These are phyloP conservation scores for Synanthedon myopaeformis DNA, from an alignment of 2,888 invertebrate genomes.

Conservation along the genomic window DNA sequence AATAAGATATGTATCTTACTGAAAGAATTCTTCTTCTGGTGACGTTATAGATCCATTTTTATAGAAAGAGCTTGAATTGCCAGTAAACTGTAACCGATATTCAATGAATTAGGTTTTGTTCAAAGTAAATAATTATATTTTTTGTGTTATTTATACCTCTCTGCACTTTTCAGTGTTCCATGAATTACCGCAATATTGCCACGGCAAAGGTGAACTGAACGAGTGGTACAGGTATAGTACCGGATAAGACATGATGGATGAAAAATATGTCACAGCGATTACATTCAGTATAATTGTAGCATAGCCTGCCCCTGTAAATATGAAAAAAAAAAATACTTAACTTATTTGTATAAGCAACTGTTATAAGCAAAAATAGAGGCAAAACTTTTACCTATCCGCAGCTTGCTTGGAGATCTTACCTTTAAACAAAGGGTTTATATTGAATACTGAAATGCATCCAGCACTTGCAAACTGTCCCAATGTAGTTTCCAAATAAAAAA, in stretches of 20 bases:
- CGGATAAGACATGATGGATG: constrained; percentile 88
- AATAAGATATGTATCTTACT: constrained; percentile 65
- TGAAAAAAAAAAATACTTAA: constrained; percentile 1
- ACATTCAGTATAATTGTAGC: constrained; percentile 84
- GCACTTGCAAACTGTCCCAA: constrained; percentile 88
- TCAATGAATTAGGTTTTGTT: neutral
- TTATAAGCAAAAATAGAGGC: constrained; percentile 6
- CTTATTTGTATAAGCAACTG: neutral
- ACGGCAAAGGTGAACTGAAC: constrained; percentile 76
- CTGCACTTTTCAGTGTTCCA: constrained; percentile 87
- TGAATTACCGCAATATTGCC: constrained; percentile 80
- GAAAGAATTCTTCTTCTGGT: constrained; percentile 86
- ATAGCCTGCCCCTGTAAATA: constrained; percentile 83
- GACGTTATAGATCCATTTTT: constrained; percentile 65
- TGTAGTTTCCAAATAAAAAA: constrained; percentile 89
- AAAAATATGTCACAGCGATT: constrained; percentile 86
- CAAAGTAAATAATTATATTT: neutral
- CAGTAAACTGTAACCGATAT: constrained; percentile 42
- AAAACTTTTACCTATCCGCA: neutral
- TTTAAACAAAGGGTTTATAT: constrained; percentile 86
- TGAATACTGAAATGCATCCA: constrained; percentile 85
- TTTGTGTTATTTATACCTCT: constrained; percentile 45
- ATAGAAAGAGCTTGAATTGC: constrained; percentile 33
- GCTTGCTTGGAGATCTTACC: constrained; percentile 58
- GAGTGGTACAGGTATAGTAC: constrained; percentile 82